Base-by-base conservation (phyloP, 2,113 vertebrate species). In the Cercocebus atys region DNA sequence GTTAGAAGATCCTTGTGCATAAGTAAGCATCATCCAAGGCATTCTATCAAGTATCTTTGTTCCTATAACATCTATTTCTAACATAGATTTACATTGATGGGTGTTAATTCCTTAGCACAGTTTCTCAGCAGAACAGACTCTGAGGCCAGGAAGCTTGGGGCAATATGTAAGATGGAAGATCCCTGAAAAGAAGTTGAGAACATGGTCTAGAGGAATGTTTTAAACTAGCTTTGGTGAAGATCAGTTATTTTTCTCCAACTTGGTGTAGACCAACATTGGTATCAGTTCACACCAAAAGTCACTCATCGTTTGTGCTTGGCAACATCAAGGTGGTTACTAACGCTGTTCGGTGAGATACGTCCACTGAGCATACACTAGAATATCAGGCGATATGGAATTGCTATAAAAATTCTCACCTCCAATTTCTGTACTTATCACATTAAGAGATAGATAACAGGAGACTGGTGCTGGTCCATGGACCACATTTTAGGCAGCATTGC, bases 401-500 rank as follows among this genome's bases (percentile, higher is more conserved):
- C 6, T 88, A 3, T 20, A 61, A 72, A 50, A 57, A 64, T 68
- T 5, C 13, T 50, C 17, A 30, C 50, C 82, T 81, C 20, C 14
- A 76, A 47, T 75, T 57, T 89, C 73, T 90, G 45, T 23, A 50
- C 25, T 47, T 35, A 75, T 47, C 22, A 64, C n/a, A 57, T 70
- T 23, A 66, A 52, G 47, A 6, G 27, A 47, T 22, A 14, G 22
- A 38, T 23, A 57, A 59, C 8, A 40, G 30, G 20, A 66, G 55
- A 64, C 5, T 6, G 5, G 4, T 3, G 14, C 30, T n/a, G 6
- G 32, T 72, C n/a, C 35, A 0, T 5, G 40, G 8, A 40, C 2
- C 27, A 16, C 11, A 30, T 8, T 61, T 52, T 59, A 50, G n/a
- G 23, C 13, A 52, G 38, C 7, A 5, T 25, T 55, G n/a, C 30